Conservation (phyloP, 2,797 vertebrate species). For the Dromococcyx pavoninus region DNA sequence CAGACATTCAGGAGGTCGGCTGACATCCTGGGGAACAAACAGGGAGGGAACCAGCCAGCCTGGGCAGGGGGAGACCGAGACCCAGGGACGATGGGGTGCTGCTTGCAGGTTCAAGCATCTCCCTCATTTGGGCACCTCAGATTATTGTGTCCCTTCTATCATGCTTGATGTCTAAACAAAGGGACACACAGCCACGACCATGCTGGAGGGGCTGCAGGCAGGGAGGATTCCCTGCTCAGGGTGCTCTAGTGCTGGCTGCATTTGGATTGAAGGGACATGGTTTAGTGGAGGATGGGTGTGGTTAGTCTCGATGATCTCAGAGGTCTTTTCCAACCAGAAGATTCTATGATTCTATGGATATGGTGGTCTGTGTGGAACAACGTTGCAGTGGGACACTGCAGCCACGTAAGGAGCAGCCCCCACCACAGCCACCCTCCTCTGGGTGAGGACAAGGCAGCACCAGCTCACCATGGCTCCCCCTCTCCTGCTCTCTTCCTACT, state of each 20-base stretch:
- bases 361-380: rapidly evolving
- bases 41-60: too few relatives aligned
- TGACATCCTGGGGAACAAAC: neutral
- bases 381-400: neutral
- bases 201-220: neutral
- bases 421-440: rapidly evolving
- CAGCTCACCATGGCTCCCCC: neutral
- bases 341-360: too few relatives aligned
- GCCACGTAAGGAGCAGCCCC: rapidly evolving
- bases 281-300: too few relatives aligned
- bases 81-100: rapidly evolving
- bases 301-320: too few relatives aligned
- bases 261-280: too few relatives aligned
- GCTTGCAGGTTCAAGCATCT: neutral
- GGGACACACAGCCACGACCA: rapidly evolving
- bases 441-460: neutral
- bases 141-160: neutral
- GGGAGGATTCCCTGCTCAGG: neutral
- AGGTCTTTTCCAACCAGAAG: too few relatives aligned
- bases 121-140: neutral
- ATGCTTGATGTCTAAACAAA: rapidly evolving
- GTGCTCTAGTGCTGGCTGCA: rapidly evolving
- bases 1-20: rapidly evolving
- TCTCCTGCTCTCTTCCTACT: neutral
- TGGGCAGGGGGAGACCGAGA: neutral